Conservation (phyloP, 1,140 invertebrate species). For the Bombus sylvicola region DNA sequence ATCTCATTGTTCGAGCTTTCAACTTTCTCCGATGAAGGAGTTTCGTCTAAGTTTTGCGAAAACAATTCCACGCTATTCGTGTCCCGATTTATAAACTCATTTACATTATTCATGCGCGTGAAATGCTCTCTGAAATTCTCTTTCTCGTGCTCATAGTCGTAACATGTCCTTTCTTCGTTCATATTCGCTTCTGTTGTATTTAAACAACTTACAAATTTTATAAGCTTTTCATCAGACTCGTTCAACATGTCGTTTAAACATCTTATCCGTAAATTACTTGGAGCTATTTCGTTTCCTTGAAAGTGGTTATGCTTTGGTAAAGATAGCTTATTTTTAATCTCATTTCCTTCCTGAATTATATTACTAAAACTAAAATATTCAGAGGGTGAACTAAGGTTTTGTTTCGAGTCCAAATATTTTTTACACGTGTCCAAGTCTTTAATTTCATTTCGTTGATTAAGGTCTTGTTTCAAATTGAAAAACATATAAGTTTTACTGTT, state of each 20-base stretch:
- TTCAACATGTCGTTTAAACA: background rate
- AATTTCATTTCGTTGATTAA: background rate
- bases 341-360: background rate
- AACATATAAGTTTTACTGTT: slow-evolving; percentile 52
- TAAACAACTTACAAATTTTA: background rate
- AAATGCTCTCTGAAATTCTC: background rate
- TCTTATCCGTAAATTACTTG: background rate
- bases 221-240: background rate
- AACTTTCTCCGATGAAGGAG: background rate
- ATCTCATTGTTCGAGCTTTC: background rate
- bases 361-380: slow-evolving; percentile 59
- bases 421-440: background rate
- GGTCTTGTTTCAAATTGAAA: slow-evolving; percentile 34
- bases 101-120: background rate
- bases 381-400: slow-evolving; percentile 15
- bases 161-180: background rate
- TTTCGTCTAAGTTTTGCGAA: slow-evolving; percentile 17
- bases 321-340: background rate
- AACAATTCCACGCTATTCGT: slow-evolving; percentile 30
- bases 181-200: background rate
- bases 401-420: background rate
- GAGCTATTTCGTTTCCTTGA: background rate
- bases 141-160: background rate
- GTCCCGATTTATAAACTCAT: background rate
- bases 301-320: background rate